Conservation (phyloP, 2,888 invertebrate species). For the Mythimna loreyi region DNA sequence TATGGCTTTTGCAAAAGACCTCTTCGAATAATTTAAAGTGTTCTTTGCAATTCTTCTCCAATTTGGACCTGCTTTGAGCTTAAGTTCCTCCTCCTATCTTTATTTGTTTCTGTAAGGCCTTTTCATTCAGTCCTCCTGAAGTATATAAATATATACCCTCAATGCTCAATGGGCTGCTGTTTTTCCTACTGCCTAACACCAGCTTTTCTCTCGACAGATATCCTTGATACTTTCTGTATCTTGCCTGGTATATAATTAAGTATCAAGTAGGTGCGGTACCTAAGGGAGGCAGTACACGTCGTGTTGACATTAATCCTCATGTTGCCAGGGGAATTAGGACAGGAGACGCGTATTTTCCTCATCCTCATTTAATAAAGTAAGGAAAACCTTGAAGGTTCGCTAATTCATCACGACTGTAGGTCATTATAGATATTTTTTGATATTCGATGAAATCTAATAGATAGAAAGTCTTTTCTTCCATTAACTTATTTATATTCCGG, state of each 20-base stretch:
- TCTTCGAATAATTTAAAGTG: too few relatives aligned
- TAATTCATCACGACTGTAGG: not conserved
- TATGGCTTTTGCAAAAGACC: too few relatives aligned
- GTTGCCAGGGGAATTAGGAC: conserved; percentile 31
- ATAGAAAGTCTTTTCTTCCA: not conserved
- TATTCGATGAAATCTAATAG: not conserved
- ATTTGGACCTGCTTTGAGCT: too few relatives aligned
- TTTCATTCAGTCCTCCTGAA: too few relatives aligned
- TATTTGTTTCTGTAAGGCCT: too few relatives aligned
- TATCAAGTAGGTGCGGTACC: conserved; percentile 11
- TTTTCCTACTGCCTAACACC: not conserved
- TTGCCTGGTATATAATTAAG: conserved; percentile 17
- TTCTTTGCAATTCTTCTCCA: too few relatives aligned
- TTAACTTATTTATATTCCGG: not conserved
- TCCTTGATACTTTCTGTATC: not conserved
- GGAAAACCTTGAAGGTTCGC: conserved; percentile 5
- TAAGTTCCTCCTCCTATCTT: too few relatives aligned
- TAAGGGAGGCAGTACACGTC: conserved; percentile 5
- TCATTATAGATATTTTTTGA: not conserved
- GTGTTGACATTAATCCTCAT: conserved; percentile 23
- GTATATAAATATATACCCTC: not conserved
- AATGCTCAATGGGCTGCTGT: not conserved
- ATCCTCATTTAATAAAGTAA: conserved; percentile 15
- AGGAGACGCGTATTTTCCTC: conserved; percentile 15
- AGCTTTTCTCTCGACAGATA: conserved; percentile 15